These are phyloP conservation scores for Aspidiotus destructor DNA, from an alignment of 2,888 invertebrate species.

Conservation along the genomic window DNA sequence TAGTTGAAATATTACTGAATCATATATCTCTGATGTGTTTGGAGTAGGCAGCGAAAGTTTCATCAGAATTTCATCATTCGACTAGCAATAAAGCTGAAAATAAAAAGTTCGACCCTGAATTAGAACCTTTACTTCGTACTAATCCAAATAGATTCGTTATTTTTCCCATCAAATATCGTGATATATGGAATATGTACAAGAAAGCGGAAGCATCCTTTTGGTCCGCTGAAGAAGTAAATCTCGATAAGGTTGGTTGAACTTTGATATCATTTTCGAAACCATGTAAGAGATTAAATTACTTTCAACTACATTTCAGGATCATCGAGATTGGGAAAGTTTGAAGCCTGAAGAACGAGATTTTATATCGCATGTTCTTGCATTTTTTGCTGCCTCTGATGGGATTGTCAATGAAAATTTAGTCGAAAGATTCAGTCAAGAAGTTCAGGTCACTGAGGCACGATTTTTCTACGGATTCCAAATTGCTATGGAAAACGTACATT, in stretches of 20 bases:
- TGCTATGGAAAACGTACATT: constrained; percentile 98
- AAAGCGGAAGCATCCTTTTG: constrained; percentile 99
- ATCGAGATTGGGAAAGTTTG: constrained; percentile 73
- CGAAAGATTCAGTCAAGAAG: constrained; percentile 94
- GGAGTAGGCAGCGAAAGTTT: too few relatives aligned
- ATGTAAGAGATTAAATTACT: background rate
- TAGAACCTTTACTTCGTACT: constrained; percentile 82
- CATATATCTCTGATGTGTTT: too few relatives aligned
- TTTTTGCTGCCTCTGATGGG: constrained; percentile 99
- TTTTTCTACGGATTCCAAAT: constrained; percentile 99
- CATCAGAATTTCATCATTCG: too few relatives aligned
- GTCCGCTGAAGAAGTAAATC: constrained; percentile 96
- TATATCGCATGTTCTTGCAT: constrained; percentile 92
- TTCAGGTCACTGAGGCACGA: constrained; percentile 90
- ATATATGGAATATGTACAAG: constrained; percentile 98
- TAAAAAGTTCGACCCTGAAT: constrained; percentile 51
- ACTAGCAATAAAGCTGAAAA: too few relatives aligned
- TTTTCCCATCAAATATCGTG: constrained; percentile 90
- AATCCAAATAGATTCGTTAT: constrained; percentile 89
- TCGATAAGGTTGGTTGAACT: constrained; percentile 58
- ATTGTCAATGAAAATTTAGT: constrained; percentile 99
- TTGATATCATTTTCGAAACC: background rate
- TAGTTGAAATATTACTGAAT: too few relatives aligned
- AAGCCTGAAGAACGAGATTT: constrained; percentile 84
- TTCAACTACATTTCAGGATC: constrained; percentile 49